Percentiles rank a stretch among this genome's conserved stretches.
phyloP scores from a whole-genome alignment of 2,888 invertebrate genomes.

The Scaptodrosophila latifasciaeformis region DNA sequence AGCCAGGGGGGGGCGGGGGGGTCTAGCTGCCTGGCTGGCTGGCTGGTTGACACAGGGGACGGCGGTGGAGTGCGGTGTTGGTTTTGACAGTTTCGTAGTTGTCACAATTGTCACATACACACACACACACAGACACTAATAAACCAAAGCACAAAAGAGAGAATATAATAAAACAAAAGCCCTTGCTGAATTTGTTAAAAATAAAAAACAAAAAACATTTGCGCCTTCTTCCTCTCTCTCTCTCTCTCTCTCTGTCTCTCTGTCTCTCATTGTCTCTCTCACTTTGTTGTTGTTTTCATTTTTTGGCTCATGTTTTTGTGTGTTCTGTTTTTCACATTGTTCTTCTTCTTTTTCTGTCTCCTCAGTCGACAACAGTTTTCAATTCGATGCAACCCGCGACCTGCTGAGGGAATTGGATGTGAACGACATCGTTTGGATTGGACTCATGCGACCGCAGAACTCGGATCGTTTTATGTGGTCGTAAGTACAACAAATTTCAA shows the following conservation, averaged over 20 bases:
- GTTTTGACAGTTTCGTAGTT: constrained; percentile 14
- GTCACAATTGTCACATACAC: constrained; percentile 11
- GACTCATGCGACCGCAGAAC: constrained; percentile 83
- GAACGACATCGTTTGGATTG: constrained; percentile 86
- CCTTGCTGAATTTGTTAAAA: constrained; percentile 57
- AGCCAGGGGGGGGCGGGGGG: constrained; percentile 8
- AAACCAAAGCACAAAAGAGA: constrained; percentile 29
- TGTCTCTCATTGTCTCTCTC: constrained; percentile 2
- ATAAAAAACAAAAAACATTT: constrained; percentile 66
- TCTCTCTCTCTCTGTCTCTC: constrained; percentile 2
- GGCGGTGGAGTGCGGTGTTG: background rate
- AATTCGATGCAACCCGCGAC: constrained; percentile 86
- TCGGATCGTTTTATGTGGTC: constrained; percentile 86
- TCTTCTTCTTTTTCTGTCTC: constrained; percentile 7
- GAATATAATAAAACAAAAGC: too few relatives aligned
- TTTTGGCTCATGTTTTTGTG: constrained; percentile 2
- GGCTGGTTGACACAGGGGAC: background rate
- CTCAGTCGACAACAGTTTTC: constrained; percentile 84
- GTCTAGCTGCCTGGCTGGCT: constrained; percentile 2
- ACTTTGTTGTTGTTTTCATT: constrained; percentile 11
- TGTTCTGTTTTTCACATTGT: constrained; percentile 2
- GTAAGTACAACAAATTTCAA: constrained; percentile 77
- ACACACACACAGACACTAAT: constrained; percentile 26
- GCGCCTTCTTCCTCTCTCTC: constrained; percentile 24
- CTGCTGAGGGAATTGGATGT: constrained; percentile 87